phyloP scores from a whole-genome alignment of 2,113 vertebrate genomes.

The Pseudopodoces humilis region DNA sequence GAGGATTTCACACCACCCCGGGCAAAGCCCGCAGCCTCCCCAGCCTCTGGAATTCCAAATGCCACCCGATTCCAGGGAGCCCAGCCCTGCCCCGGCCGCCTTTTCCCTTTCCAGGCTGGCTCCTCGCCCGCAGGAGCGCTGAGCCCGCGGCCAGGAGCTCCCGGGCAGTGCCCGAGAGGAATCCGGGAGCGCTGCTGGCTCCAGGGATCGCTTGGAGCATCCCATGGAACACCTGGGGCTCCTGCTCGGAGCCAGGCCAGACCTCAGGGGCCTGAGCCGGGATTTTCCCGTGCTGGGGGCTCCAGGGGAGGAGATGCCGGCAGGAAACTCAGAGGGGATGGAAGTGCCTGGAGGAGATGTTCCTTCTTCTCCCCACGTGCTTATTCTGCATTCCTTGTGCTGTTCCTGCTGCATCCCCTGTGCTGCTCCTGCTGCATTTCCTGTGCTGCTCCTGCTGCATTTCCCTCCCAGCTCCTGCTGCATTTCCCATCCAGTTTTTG shows the following conservation, averaged over 20 bases:
- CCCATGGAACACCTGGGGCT: background rate
- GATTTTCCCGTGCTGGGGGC: rapidly evolving
- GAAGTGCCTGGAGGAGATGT: background rate
- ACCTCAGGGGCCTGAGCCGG: background rate
- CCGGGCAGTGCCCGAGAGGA: background rate
- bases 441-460: background rate
- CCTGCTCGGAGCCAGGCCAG: background rate
- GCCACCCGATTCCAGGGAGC: rapidly evolving
- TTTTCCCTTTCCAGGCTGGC: background rate
- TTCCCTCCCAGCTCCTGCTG: background rate
- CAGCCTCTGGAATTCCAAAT: background rate
- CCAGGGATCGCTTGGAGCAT: background rate
- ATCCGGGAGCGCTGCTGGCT: background rate
- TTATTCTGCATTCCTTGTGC: background rate
- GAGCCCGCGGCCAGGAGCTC: background rate
- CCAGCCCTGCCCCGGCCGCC: background rate
- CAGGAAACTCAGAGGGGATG: background rate
- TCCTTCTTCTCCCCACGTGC: background rate
- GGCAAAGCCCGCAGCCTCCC: background rate
- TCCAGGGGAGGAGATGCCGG: background rate
- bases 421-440: background rate
- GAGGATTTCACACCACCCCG: background rate
- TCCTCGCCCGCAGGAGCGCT: background rate
- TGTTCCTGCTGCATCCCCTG: background rate
- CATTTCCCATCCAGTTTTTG: background rate